Base-by-base conservation (phyloP, 2,888 invertebrate species). In the Epirrhoe alternata region DNA sequence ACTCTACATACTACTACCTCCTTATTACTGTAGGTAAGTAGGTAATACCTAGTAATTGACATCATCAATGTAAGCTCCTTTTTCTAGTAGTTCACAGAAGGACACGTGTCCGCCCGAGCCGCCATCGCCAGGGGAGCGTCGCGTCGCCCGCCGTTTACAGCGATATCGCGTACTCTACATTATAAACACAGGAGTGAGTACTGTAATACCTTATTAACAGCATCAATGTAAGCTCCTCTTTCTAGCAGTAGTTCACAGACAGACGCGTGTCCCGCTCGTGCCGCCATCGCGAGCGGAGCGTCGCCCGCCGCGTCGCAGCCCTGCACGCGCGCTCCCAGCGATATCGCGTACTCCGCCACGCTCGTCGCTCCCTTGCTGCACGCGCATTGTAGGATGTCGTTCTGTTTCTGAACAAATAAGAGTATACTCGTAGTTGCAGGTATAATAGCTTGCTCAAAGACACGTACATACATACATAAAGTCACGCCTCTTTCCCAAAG, bases 241-340 rank as follows among this genome's bases (percentile, higher is more conserved):
- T 95, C 95, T n/a, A 96, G 89, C 30, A 97, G 88, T 52, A 95
- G 88, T 55, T 94, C 94, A 3, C 96, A 95, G 16, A 96, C 94
- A 24, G 94, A 87, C 0, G 94, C 89, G 84, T 97, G 95, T 0
- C 97, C 97, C 35, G 95, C 95, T 54, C 95, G 94, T 0, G 97
- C 95, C 0, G 97, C 97, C 67, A 96, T 94, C 76, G 97, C 96
- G 8, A 97, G 93, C 0, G 97, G 95, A 2, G 96, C 96, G 79
- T 96, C 95, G 0, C 96, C 96, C 31, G 95, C 95, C 68, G 94
- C 93, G 82, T 97, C 97, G 17, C 90, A 87, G 7, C 94, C 94
- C 72, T 96, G 95, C 45, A 96, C 88, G 31, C 93, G 94, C 66
- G 96, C 95, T 59, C 96, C 92, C 60, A 97, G 92, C 64, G 95